Evolutionary conservation across 2,888 invertebrate genomes (phyloP).

Genomic region (Cacoxenus indagator): DNA sequence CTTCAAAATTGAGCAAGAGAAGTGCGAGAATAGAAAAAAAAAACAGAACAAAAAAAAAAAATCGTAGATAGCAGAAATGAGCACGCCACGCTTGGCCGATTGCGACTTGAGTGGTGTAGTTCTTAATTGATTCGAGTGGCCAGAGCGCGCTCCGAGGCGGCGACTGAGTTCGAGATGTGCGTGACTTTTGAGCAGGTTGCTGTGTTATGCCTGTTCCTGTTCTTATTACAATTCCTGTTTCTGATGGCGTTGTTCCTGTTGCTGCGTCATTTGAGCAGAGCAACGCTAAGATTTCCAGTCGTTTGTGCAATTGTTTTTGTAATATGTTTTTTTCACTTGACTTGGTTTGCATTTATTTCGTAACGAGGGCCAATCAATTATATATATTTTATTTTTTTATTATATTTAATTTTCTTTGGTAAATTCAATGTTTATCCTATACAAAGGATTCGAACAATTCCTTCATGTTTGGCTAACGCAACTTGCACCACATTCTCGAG

Average conservation of each 20-base stretch:
- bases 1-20: not conserved
- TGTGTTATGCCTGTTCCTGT: no score
- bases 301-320: slow-evolving; percentile 18
- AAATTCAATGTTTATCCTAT: no score
- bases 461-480: no score
- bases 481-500: no score
- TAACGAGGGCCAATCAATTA: no score
- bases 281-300: slow-evolving; percentile 1
- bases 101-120: slow-evolving; percentile 15
- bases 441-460: no score
- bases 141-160: not conserved
- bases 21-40: not conserved
- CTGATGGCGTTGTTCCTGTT: no score
- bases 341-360: no score
- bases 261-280: slow-evolving; percentile 14
- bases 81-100: not conserved
- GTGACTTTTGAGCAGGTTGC: not conserved
- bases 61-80: not conserved
- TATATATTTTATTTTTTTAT: not conserved
- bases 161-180: not conserved
- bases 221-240: no score
- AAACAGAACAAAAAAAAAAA: slow-evolving; percentile 12
- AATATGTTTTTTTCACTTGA: not conserved
- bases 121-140: slow-evolving; percentile 22
- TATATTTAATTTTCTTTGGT: not conserved